Base-by-base conservation (phyloP, 2,797 vertebrate species). In the Lagorchestes hirsutus region DNA sequence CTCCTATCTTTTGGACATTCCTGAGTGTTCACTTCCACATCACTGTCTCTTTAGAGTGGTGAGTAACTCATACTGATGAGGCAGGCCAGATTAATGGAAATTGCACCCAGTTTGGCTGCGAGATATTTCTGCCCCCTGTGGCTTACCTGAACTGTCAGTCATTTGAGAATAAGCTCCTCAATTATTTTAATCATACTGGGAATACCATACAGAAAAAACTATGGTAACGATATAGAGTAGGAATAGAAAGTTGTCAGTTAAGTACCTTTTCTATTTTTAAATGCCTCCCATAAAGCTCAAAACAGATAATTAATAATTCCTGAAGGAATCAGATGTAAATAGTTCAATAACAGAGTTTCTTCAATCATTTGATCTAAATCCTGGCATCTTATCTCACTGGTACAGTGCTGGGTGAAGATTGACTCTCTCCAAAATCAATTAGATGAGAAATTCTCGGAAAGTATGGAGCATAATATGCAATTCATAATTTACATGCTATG, bases 381-480 rank as follows among this genome's bases (percentile, higher is more conserved):
- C 28, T 90, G 46, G 62, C 91, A 52, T 91, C 40, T 54, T 96
- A 87, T 95, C 93, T 93, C 54, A 94, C 27, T 90, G 46, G 1
- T 54, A 93, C 91, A 11, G 87, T 46, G 54, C 22, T 58, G n/a
- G 56, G 57, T 94, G 87, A 1, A 93, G 59, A 96, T 91, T 93
- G 96, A 96, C 46, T 28, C 62, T 82, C 96, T n/a, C 11, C 87
- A 56, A 90, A 93, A 93, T 94, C 29, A 95, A 93, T 97, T 91
- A 92, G 57, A 95, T 97, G 54, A 95, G 87, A 93, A 96, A 94
- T 94, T 95, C 92, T 27, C 96, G 95, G 90, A 82, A 95, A 91
- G 57, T n/a, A 74, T 31, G 87, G 82, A 11, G 93, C 54, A 87
- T 92, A 92, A 94, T 94, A 28, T 3, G 6, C 29, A 58, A 34